Conservation (phyloP, 2,113 vertebrate species). For the Phodopus roborovskii region DNA sequence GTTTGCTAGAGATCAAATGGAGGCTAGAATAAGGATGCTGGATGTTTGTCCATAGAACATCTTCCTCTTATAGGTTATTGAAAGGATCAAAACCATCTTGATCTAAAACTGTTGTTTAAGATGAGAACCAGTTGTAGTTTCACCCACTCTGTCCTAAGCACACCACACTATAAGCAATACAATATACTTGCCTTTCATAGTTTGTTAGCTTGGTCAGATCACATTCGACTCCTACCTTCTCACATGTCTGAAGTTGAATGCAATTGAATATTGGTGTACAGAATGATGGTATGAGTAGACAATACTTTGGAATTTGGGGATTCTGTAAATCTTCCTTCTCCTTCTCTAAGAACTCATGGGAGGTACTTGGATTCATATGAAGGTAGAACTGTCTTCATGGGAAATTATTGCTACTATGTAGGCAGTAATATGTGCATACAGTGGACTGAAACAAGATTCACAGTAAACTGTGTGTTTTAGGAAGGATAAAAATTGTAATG, state of each 20-base stretch:
- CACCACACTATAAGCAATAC: neutral
- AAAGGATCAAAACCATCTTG: neutral
- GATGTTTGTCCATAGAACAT: slow-evolving; percentile 10
- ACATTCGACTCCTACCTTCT: neutral
- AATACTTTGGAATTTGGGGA: neutral
- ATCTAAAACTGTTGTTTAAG: neutral
- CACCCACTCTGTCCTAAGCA: neutral
- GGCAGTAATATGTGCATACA: neutral
- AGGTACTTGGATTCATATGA: neutral
- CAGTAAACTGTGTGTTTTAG: neutral
- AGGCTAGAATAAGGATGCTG: neutral
- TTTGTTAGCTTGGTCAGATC: neutral
- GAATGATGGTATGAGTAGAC: neutral
- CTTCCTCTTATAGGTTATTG: neutral
- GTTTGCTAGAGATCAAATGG: neutral
- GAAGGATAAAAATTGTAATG: neutral
- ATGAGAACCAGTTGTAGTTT: neutral
- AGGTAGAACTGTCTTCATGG: neutral
- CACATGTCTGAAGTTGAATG: neutral
- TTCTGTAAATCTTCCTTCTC: neutral
- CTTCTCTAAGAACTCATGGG: neutral
- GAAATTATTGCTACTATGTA: neutral
- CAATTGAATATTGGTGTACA: neutral
- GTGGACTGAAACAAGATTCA: neutral
- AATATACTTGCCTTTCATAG: neutral